Conservation (phyloP, 1,140 invertebrate genomes). For the Cydia amplana region DNA sequence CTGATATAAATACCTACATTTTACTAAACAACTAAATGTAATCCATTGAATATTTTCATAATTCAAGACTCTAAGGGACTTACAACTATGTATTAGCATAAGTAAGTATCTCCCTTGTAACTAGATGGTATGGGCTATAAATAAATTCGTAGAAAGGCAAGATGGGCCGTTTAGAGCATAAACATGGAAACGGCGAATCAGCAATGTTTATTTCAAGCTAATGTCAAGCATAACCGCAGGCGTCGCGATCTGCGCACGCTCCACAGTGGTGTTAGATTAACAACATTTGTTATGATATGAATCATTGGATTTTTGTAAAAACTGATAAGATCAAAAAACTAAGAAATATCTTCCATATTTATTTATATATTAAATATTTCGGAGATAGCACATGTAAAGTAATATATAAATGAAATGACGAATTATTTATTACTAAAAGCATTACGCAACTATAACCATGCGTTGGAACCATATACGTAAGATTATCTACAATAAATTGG, state of each 20-base stretch:
- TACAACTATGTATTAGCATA: background rate
- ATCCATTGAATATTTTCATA: constrained; percentile 9
- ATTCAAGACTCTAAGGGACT: background rate
- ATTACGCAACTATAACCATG: too few species aligned
- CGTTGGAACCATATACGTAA: too few species aligned
- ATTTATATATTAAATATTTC: too few species aligned
- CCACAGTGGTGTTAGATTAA: constrained; percentile 48
- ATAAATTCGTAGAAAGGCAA: constrained; percentile 60
- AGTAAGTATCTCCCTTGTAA: background rate
- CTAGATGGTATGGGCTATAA: constrained; percentile 53
- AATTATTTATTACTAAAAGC: too few species aligned
- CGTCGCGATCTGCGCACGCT: constrained; percentile 41
- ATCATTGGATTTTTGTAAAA: too few species aligned
- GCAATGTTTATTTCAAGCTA: constrained; percentile 73
- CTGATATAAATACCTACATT: too few species aligned
- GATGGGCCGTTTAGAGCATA: constrained; percentile 58
- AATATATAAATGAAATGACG: too few species aligned
- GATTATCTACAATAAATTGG: too few species aligned
- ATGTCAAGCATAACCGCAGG: constrained; percentile 74
- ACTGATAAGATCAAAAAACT: too few species aligned
- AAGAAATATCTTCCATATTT: too few species aligned
- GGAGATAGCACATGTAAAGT: too few species aligned
- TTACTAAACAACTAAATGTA: background rate
- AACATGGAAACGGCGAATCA: constrained; percentile 64
- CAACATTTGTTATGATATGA: background rate